phyloP scores from a whole-genome alignment of 2,888 invertebrate genomes.

The Agapostemon virescens region DNA sequence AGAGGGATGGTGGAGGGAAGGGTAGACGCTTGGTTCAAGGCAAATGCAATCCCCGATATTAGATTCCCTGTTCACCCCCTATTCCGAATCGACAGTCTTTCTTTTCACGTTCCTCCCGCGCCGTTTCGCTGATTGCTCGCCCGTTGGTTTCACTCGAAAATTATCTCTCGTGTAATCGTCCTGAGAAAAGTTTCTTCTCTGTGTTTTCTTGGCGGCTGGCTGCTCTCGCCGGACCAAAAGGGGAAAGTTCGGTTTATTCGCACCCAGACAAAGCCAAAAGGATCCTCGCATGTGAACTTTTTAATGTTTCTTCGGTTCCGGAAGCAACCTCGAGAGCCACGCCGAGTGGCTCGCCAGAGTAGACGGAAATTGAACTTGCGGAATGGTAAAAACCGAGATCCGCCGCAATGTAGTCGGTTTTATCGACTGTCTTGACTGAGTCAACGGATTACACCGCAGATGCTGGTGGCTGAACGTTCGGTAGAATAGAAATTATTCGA shows the following conservation, averaged over 20 bases:
- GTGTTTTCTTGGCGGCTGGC: background rate
- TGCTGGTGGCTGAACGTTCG: background rate
- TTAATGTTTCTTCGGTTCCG: slow-evolving; percentile 43
- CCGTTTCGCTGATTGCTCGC: slow-evolving; percentile 54
- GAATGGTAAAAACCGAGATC: slow-evolving; percentile 1
- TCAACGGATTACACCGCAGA: background rate
- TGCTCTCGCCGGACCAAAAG: background rate
- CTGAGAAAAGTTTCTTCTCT: slow-evolving; percentile 34
- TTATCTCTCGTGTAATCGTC: slow-evolving; percentile 49
- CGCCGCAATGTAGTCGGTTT: slow-evolving; percentile 22
- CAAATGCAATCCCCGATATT: slow-evolving; percentile 66
- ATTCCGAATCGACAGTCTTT: slow-evolving; percentile 48
- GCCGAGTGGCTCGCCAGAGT: slow-evolving; percentile 25
- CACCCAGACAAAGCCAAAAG: background rate
- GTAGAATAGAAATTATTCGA: background rate
- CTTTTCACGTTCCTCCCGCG: slow-evolving; percentile 55
- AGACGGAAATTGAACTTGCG: slow-evolving; percentile 42
- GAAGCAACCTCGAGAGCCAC: slow-evolving; percentile 21
- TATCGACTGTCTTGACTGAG: background rate
- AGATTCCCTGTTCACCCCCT: slow-evolving; percentile 58
- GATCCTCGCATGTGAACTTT: slow-evolving; percentile 40
- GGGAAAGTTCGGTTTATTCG: slow-evolving; percentile 19
- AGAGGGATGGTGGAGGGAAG: too few relatives aligned
- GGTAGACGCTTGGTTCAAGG: slow-evolving; percentile 51
- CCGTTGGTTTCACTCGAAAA: slow-evolving; percentile 47